Evolutionary conservation across 2,888 invertebrate genomes (phyloP).

Genomic region (Adelphocoris suturalis): DNA sequence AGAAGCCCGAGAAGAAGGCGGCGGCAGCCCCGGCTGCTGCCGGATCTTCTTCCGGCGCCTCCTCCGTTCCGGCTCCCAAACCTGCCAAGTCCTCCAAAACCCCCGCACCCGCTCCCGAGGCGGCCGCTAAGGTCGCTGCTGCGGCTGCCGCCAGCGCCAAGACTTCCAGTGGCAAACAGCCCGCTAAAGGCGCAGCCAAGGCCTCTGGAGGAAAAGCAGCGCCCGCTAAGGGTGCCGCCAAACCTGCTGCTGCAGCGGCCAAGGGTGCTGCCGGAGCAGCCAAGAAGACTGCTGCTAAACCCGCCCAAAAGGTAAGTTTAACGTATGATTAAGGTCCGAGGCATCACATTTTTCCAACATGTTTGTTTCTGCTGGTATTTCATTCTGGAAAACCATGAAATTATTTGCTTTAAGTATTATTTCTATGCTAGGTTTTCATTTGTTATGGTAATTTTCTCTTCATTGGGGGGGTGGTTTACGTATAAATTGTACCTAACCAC

Average conservation of each 20-base stretch:
- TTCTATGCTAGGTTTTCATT: no score
- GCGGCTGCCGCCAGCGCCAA: constrained; percentile 78
- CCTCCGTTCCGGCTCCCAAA: constrained; percentile 78
- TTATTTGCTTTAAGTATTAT: no score
- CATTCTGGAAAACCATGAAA: no score
- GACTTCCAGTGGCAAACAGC: constrained; percentile 73
- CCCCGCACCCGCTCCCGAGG: constrained; percentile 77
- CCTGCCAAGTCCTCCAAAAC: constrained; percentile 77
- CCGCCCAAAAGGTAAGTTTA: constrained; percentile 76
- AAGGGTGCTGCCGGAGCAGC: constrained; percentile 75
- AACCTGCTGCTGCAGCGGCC: constrained; percentile 78
- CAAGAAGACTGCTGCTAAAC: constrained; percentile 79
- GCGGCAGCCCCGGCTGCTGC: constrained; percentile 80
- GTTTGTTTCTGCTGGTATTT: no score
- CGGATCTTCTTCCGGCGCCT: constrained; percentile 77
- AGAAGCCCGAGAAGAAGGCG: constrained; percentile 81
- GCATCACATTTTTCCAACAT: no score
- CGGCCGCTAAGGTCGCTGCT: constrained; percentile 77
- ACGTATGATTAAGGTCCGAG: no score
- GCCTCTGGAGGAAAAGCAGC: constrained; percentile 79
- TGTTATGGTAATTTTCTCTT: no score
- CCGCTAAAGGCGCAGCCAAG: constrained; percentile 79
- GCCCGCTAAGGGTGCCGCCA: constrained; percentile 74
- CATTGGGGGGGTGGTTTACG: no score
- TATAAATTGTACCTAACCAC: no score